Base-by-base conservation (phyloP, 2,113 vertebrate species). In the Fukomys damarensis region DNA sequence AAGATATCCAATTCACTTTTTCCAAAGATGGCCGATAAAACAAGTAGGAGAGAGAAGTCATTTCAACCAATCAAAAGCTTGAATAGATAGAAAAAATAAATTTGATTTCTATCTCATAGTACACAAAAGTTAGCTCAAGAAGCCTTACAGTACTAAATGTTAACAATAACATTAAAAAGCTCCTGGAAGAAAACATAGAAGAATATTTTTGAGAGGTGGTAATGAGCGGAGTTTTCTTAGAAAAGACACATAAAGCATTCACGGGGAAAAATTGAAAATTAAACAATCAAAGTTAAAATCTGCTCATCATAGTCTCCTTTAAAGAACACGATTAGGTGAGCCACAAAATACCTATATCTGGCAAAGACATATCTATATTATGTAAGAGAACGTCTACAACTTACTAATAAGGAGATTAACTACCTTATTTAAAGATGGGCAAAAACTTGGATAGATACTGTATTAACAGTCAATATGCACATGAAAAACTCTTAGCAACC, bases 261-360 rank as follows among this genome's bases (percentile, higher is more conserved):
- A 28, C 72, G 70, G 63, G 92, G 56, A 86, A 54, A 92, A 65
- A 43, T 46, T 86, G n/a, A 96, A 95, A 90, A 90, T 89, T 61
- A 52, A 4, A 84, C 58, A 61, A 87, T 81, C 4, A 41, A 66
- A 68, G 56, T 54, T 46, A 46, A 96, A 92, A 76, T 86, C 58
- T 86, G 17, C 3, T 85, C 84, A 59, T 41, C 56, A 76, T 66
- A 43, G 6, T 87, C 26, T 93, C 59, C n/a, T 76, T 76, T 61
- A 68, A 59, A 46, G 91, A 63, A 54, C 0, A 77, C 72, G 35
- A 63, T 32, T 24, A 89, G 30, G 10, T 11, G 63, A 89, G 32
- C 26, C 32, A 91, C 30, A 76, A 65, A 72, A 92, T 72, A 86
- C 49, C 93, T 7, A 63, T 32, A 65, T 54, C 56, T 93, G 46